Conservation (phyloP, 2,113 vertebrate genomes). For the Arothron firmamentum region DNA sequence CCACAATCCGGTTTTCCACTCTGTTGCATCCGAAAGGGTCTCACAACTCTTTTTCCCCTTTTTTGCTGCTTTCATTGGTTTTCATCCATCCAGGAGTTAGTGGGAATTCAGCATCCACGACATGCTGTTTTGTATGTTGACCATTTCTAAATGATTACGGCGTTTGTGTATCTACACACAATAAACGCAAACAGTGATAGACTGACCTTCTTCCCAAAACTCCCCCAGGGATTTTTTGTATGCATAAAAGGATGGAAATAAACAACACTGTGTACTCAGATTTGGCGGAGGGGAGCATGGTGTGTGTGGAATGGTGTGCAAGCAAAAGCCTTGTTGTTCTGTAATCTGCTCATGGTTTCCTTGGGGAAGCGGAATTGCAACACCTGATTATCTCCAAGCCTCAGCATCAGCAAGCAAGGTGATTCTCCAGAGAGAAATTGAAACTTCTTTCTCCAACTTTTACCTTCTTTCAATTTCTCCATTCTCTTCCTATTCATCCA, state of each 20-base stretch:
- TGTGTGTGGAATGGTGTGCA: neutral
- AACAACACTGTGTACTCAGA: slow-evolving; percentile 24
- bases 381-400: slow-evolving; percentile 56
- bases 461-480: slow-evolving; percentile 26
- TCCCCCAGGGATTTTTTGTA: slow-evolving; percentile 20
- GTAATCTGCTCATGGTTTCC: slow-evolving; percentile 41
- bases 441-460: slow-evolving; percentile 12
- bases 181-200: neutral
- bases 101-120: too few relatives aligned
- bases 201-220: neutral
- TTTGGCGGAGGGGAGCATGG: neutral
- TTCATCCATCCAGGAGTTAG: too few relatives aligned
- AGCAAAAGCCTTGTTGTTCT: slow-evolving; percentile 29
- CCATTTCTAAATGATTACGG: too few relatives aligned
- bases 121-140: too few relatives aligned
- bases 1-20: too few relatives aligned
- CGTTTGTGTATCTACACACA: too few relatives aligned
- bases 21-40: too few relatives aligned
- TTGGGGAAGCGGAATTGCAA: slow-evolving; percentile 45
- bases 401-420: slow-evolving; percentile 30
- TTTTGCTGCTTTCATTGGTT: too few relatives aligned
- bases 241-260: slow-evolving; percentile 16
- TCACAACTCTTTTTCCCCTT: too few relatives aligned
- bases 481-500: slow-evolving; percentile 19
- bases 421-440: slow-evolving; percentile 46